Conservation (phyloP, 2,113 vertebrate species). For the Mystacornis crossleyi region DNA sequence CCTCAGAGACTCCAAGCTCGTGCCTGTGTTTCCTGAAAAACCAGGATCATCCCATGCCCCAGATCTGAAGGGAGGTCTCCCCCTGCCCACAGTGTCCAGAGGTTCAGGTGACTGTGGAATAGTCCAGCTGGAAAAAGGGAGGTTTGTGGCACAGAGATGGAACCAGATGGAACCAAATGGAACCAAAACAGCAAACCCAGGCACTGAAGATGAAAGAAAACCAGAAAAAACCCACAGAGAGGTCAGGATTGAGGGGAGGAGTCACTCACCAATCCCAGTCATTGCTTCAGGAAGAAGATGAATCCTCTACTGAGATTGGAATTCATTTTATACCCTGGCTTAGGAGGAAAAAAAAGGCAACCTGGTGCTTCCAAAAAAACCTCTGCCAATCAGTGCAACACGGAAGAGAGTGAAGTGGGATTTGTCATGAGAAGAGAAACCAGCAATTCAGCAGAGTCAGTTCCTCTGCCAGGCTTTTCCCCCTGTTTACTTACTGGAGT, state of each 20-base stretch:
- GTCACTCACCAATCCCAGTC: not conserved
- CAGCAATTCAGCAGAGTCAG: no score
- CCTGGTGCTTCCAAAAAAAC: no score
- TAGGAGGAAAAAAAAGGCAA: accelerated
- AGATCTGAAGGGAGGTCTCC: not conserved
- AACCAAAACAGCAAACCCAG: not conserved
- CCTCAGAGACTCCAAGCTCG: not conserved
- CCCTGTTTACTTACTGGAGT: not conserved
- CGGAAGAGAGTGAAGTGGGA: not conserved
- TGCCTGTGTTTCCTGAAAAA: not conserved
- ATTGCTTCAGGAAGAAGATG: not conserved
- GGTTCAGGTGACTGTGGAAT: not conserved
- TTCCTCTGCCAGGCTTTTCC: not conserved
- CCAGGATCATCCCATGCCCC: not conserved
- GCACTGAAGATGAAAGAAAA: not conserved
- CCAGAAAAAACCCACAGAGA: accelerated
- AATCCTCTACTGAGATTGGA: not conserved
- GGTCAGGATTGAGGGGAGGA: not conserved
- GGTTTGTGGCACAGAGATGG: not conserved
- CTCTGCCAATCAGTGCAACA: not conserved
- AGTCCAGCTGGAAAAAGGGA: not conserved
- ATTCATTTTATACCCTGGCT: constrained; percentile 2
- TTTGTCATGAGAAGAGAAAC: not conserved
- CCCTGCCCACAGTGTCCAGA: accelerated
- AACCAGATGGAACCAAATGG: not conserved